Percentiles rank a stretch among this genome's conserved stretches.
Conservation (phyloP, 2,888 invertebrate genomes). For the Eueremaeus valkanovi region DNA sequence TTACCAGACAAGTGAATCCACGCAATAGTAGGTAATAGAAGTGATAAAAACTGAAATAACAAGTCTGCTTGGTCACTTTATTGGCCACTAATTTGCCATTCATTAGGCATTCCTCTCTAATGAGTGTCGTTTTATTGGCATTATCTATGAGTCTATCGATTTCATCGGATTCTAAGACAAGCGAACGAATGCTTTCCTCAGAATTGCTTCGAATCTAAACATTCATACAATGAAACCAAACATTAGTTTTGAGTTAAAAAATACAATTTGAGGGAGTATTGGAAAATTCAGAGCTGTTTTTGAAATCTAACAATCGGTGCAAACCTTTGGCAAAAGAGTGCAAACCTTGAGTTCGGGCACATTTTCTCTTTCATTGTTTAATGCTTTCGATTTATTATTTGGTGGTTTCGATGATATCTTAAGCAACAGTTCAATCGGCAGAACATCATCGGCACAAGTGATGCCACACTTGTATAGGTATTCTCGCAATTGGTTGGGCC, state of each 20-base stretch:
- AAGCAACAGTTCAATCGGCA: slow-evolving; percentile 5
- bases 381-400: neutral
- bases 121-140: neutral
- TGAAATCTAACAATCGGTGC: too few species aligned
- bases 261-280: too few species aligned
- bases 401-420: neutral
- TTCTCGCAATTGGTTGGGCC: slow-evolving; percentile 16
- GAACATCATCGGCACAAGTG: neutral
- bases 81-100: neutral
- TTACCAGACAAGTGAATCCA: neutral
- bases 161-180: neutral
- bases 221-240: neutral
- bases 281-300: too few species aligned
- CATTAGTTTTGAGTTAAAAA: too few species aligned
- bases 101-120: neutral
- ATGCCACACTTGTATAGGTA: neutral
- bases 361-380: too few species aligned
- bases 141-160: neutral
- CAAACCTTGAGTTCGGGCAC: too few species aligned
- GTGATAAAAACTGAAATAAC: neutral
- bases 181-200: neutral
- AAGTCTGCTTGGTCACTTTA: neutral
- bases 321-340: too few species aligned
- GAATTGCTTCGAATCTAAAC: neutral
- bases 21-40: neutral